These are phyloP conservation scores for Cladorhizidae sp. DNA, from an alignment of 37 sponge, comb jelly and placozoan species.

Conservation along the genomic window DNA sequence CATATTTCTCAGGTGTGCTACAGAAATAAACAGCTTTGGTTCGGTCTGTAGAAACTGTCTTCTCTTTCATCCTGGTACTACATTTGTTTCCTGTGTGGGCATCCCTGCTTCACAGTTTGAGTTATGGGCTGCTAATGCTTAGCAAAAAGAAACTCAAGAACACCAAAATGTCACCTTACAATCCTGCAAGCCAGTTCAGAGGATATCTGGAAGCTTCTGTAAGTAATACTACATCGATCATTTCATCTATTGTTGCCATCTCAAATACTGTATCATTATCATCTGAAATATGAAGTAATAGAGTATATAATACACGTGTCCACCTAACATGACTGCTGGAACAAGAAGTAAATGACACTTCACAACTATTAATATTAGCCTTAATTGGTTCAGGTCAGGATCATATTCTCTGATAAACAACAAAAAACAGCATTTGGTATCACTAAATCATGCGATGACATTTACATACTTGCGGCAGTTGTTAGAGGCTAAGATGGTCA, in stretches of 20 bases:
- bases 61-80: neutral
- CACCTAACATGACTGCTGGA: too few relatives aligned
- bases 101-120: conserved; percentile 9
- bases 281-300: too few relatives aligned
- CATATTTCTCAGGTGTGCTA: neutral
- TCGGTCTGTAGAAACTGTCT: neutral
- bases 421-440: neutral
- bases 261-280: neutral
- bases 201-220: neutral
- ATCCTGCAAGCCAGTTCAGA: conserved; percentile 5
- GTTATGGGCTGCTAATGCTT: conserved; percentile 19
- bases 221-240: too few relatives aligned
- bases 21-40: neutral
- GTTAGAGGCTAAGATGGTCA: too few relatives aligned
- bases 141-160: conserved; percentile 14
- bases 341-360: too few relatives aligned
- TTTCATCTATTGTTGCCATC: neutral
- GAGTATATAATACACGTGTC: too few relatives aligned
- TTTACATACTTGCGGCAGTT: too few relatives aligned
- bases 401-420: too few relatives aligned
- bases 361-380: too few relatives aligned
- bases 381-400: too few relatives aligned
- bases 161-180: neutral
- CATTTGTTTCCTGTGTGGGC: neutral
- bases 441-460: too few relatives aligned